Evolutionary conservation across 2,797 vertebrate species (phyloP).

Genomic region (Phrynocephalus forsythii): DNA sequence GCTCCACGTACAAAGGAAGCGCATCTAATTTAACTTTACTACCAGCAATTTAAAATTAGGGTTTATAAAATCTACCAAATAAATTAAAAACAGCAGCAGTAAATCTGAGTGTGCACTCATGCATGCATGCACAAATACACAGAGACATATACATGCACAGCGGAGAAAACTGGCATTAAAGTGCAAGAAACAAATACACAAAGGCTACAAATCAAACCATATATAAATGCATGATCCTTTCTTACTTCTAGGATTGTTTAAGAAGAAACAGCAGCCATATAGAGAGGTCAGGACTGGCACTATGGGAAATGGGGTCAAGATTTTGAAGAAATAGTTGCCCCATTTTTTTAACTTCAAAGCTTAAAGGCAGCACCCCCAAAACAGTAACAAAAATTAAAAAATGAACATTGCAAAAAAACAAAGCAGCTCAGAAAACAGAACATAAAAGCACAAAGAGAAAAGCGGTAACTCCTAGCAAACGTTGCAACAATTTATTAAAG

Average conservation of each 20-base stretch:
- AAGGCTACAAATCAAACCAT: neutral
- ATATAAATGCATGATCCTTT: neutral
- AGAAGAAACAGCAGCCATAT: neutral
- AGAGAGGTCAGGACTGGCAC: neutral
- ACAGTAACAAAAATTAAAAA: neutral
- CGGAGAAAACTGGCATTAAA: too few relatives aligned
- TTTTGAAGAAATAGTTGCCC: neutral
- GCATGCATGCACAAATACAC: neutral
- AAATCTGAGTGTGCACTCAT: too few relatives aligned
- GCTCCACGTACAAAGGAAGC: neutral
- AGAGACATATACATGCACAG: too few relatives aligned
- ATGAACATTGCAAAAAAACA: neutral
- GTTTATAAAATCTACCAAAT: neutral
- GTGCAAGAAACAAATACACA: too few relatives aligned
- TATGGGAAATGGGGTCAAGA: neutral
- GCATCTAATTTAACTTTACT: neutral
- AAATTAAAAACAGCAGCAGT: neutral
- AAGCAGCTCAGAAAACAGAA: neutral
- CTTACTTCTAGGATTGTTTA: neutral
- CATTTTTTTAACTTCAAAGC: neutral
- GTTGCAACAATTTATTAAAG: neutral
- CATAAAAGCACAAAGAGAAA: neutral
- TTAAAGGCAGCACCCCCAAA: neutral
- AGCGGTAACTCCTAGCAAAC: neutral
- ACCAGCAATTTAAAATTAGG: too few relatives aligned